Conservation (phyloP, 2,797 vertebrate genomes). For the Ctenopoma multispine region DNA sequence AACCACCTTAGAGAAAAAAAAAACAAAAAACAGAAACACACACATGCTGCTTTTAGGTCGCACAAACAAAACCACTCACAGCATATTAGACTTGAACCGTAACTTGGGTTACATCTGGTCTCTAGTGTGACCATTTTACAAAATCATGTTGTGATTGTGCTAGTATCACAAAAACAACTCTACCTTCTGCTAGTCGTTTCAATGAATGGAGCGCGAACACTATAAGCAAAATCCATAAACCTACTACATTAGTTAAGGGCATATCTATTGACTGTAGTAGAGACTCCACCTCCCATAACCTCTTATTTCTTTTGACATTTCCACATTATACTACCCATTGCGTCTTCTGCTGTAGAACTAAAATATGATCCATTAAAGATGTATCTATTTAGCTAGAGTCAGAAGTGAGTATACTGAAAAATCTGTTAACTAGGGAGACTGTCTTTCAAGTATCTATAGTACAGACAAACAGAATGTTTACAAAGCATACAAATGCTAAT, state of each 20-base stretch:
- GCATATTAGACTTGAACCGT: not conserved
- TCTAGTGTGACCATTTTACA: not conserved
- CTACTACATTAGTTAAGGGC: not conserved
- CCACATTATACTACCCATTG: not conserved
- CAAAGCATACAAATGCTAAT: slow-evolving; percentile 42
- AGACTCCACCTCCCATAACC: not conserved
- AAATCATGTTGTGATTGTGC: not conserved
- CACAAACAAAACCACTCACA: slow-evolving; percentile 27
- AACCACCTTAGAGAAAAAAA: slow-evolving; percentile 88
- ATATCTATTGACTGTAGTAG: not conserved
- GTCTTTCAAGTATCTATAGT: not conserved
- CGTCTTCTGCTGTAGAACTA: not conserved
- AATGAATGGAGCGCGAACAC: not conserved
- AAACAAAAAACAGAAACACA: too few relatives aligned
- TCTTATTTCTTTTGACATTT: not conserved
- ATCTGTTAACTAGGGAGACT: not conserved
- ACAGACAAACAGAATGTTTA: slow-evolving; percentile 20
- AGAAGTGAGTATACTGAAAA: not conserved
- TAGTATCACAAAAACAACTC: not conserved
- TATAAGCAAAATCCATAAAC: not conserved
- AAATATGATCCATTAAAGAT: not conserved
- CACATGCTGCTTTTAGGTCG: slow-evolving; percentile 49
- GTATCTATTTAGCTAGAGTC: not conserved
- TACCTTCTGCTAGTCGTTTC: not conserved
- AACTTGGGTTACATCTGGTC: not conserved